Evolutionary conservation across 2,888 invertebrate genomes (phyloP).

Genomic region (Neria commutata): DNA sequence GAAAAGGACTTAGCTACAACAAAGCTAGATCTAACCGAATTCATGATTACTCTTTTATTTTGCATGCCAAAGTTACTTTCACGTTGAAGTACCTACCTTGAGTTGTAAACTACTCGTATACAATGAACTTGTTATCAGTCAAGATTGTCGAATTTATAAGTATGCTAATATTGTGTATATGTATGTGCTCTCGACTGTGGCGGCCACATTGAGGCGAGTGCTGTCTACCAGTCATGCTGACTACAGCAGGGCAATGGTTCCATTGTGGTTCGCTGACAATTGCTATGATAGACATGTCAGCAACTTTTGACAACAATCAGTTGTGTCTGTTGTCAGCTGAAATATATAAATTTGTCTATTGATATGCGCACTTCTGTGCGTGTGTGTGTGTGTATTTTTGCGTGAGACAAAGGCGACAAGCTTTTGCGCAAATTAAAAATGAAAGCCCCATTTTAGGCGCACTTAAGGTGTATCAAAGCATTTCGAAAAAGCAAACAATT

Average conservation of each 20-base stretch:
- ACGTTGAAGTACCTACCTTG: not conserved
- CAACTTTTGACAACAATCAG: not conserved
- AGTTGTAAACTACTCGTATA: no score
- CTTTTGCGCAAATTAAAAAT: not conserved
- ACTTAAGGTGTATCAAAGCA: not conserved
- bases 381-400: no score
- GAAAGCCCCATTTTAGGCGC: not conserved
- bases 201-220: constrained; percentile 32
- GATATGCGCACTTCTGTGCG: no score
- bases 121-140: no score
- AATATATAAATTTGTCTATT: no score
- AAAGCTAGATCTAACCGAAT: no score
- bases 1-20: no score
- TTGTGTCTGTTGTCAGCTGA: not conserved
- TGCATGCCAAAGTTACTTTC: not conserved
- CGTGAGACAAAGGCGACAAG: not conserved
- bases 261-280: not conserved
- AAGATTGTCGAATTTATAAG: no score
- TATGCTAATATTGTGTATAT: constrained; percentile 19
- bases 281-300: not conserved
- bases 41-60: not conserved
- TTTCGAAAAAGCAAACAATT: no score
- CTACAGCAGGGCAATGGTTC: constrained; percentile 11
- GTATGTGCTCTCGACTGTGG: constrained; percentile 21
- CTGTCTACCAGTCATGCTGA: constrained; percentile 37